Conservation (phyloP, 2,888 invertebrate species). For the Automeris io region DNA sequence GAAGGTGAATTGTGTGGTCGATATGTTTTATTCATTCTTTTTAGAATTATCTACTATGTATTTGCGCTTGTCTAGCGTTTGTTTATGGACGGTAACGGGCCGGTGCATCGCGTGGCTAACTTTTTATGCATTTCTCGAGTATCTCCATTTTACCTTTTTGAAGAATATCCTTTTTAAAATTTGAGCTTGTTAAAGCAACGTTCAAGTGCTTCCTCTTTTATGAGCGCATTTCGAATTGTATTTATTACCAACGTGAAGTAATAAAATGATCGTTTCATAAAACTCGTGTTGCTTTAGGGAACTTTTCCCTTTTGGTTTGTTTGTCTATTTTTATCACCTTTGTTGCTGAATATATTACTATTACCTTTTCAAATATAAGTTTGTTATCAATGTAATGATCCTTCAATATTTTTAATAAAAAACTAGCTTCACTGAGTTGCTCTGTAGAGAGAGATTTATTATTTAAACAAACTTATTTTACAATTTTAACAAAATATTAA, state of each 20-base stretch:
- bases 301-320: conserved; percentile 2
- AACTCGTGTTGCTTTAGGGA: not conserved
- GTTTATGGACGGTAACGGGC: conserved; percentile 43
- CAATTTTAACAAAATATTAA: no score
- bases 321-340: not conserved
- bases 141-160: conserved; percentile 10
- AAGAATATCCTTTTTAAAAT: conserved; percentile 9
- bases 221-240: conserved; percentile 7
- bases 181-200: conserved; percentile 12
- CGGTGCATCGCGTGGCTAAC: conserved; percentile 22
- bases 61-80: conserved; percentile 28
- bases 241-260: conserved; percentile 6
- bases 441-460: no score
- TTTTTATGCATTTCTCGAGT: conserved; percentile 15
- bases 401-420: no score
- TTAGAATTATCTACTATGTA: conserved; percentile 31
- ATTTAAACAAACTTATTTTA: no score
- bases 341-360: not conserved
- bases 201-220: conserved; percentile 11
- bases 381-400: no score
- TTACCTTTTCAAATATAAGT: not conserved
- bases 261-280: conserved; percentile 3
- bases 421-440: no score
- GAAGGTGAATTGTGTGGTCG: conserved; percentile 39
- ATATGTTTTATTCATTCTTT: conserved; percentile 53